These are phyloP conservation scores for Ochropacha duplaris DNA, from an alignment of 2,888 invertebrate species.

Conservation along the genomic window DNA sequence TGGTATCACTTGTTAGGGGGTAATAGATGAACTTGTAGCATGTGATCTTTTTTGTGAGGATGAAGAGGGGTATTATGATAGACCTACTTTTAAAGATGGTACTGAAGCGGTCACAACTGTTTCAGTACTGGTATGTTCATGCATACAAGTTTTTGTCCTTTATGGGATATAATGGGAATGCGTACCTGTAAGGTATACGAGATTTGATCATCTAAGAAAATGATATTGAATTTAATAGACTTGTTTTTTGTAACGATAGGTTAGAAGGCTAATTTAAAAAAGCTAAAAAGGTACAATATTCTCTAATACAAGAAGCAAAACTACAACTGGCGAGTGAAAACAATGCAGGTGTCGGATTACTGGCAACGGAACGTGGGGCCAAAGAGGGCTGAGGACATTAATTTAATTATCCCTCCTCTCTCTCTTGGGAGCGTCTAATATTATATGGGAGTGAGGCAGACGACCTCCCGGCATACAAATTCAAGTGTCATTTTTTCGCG, in stretches of 20 bases:
- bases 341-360: conserved; percentile 82
- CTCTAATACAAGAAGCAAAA: conserved; percentile 39
- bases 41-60: conserved; percentile 27
- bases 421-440: conserved; percentile 76
- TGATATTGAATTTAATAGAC: too few species aligned
- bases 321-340: conserved; percentile 59
- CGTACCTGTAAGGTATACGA: too few species aligned
- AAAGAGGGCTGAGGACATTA: conserved; percentile 77
- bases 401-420: conserved; percentile 77
- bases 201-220: too few species aligned
- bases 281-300: conserved; percentile 13
- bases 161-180: too few species aligned
- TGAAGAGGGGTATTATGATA: conserved; percentile 13
- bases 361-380: conserved; percentile 62
- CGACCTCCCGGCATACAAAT: conserved; percentile 65
- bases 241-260: neutral
- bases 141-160: too few species aligned
- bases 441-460: conserved; percentile 69
- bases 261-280: neutral
- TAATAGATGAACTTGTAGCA: conserved; percentile 33
- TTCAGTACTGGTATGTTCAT: neutral
- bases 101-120: conserved; percentile 12
- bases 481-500: conserved; percentile 79
- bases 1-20: conserved; percentile 45
- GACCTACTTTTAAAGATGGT: neutral